Percentiles rank a stretch among this genome's conserved stretches.
Conservation (phyloP, 1,140 invertebrate species). For the Littorina saxatilis region DNA sequence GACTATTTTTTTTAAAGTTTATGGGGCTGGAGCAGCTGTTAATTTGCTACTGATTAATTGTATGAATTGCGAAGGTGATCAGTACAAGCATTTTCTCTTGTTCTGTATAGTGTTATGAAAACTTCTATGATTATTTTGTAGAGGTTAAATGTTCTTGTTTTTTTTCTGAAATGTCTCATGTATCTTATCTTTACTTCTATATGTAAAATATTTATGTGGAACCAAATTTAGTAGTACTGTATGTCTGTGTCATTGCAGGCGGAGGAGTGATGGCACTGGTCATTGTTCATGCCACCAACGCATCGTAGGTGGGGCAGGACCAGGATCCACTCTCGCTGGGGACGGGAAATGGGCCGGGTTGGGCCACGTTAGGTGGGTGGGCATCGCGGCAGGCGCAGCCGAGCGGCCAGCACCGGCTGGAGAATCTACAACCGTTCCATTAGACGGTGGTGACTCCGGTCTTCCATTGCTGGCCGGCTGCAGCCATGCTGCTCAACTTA, state of each 20-base stretch:
- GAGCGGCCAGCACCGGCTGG: constrained; percentile 25
- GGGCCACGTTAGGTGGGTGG: constrained; percentile 59
- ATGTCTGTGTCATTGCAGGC: constrained; percentile 6
- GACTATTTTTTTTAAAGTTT: too few species aligned
- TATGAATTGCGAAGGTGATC: too few species aligned
- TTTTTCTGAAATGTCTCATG: too few species aligned
- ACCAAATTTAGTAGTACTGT: too few species aligned
- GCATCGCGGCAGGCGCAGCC: constrained; percentile 54
- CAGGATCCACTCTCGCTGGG: constrained; percentile 45
- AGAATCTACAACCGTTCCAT: neutral
- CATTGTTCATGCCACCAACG: constrained; percentile 50
- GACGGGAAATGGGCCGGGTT: constrained; percentile 57
- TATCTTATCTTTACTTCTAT: too few species aligned
- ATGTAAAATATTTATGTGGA: too few species aligned
- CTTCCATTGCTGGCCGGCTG: neutral
- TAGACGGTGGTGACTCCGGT: neutral
- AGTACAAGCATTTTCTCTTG: too few species aligned
- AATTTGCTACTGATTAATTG: too few species aligned
- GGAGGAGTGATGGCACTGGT: constrained; percentile 15
- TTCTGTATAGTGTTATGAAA: too few species aligned
- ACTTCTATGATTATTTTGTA: too few species aligned
- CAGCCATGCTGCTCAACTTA: constrained; percentile 16
- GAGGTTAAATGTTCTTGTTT: too few species aligned
- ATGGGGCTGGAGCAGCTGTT: too few species aligned
- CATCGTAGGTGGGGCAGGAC: constrained; percentile 50